A percentile compares a stretch with the other conserved stretches of the same genome.
phyloP scores from a whole-genome alignment of 1,140 invertebrate genomes.

The Eulimnadia texana region DNA sequence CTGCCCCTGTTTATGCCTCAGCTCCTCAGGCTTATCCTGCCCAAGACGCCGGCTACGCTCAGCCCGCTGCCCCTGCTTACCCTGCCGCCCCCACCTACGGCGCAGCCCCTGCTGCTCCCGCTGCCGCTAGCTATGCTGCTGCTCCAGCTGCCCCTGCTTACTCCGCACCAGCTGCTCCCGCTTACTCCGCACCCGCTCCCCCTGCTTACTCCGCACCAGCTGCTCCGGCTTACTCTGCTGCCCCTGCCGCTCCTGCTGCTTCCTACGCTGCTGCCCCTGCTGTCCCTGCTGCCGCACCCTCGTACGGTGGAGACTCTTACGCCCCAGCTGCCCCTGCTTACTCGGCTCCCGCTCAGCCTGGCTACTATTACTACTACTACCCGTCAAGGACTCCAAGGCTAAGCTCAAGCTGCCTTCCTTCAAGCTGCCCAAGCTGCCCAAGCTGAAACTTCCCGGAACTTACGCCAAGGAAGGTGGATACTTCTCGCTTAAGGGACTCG shows the following conservation, averaged over 20 bases:
- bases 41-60: too few relatives aligned
- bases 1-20: neutral
- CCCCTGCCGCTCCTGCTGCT: neutral
- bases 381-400: constrained; percentile 15
- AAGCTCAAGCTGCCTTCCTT: constrained; percentile 10
- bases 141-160: neutral
- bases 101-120: neutral
- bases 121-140: constrained; percentile 2
- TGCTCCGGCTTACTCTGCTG: neutral
- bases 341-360: constrained; percentile 13
- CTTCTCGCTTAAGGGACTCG: constrained; percentile 4
- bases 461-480: constrained; percentile 11
- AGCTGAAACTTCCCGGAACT: neutral
- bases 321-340: constrained; percentile 12
- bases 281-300: constrained; percentile 8
- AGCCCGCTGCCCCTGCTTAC: constrained; percentile 1
- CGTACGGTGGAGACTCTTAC: constrained; percentile 4
- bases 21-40: constrained; percentile 1
- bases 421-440: constrained; percentile 13
- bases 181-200: constrained; percentile 10
- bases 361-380: constrained; percentile 19
- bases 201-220: neutral
- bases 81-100: constrained; percentile 2
- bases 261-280: neutral
- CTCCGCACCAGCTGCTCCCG: constrained; percentile 4